Base-by-base conservation (phyloP, 2,797 vertebrate species). In the Oryzias sinensis region DNA sequence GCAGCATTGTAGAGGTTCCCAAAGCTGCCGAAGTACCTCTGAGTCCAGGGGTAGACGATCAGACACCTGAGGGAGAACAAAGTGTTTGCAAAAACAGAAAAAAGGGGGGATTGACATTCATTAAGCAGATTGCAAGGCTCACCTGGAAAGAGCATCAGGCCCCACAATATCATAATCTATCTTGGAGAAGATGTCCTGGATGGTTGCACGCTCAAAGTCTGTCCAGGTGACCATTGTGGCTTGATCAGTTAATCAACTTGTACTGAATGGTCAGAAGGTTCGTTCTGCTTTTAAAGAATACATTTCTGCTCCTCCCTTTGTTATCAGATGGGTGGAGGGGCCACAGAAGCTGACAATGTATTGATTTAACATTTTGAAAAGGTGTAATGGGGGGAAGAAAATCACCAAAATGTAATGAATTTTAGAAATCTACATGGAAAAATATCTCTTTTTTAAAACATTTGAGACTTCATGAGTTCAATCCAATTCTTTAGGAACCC, bases 41-140 rank as follows among this genome's bases (percentile, higher is more conserved):
- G 92, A 44, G 92, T 93, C 94, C 94, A 61, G 18, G 65, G 63
- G 59, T 66, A 79, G 47, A 79, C 81, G 1, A 79, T 6, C 59
- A 74, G 59, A 18, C 73, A 71, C 49, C 74, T 80, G 68, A 48
- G 27, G 22, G 42, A 11, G 17, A 33, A 17, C 29, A 51, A n/a
- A 37, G 16, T 9, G 15, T 2, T 22, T 9, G 18, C 18, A 53
- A 14, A 42, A 53, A 42, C 84, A 85, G 40, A 70, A 55, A 11
- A 37, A 37, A 9, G 6, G 33, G 33, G 33, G 11, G 33, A 37
- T 11, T 37, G 11, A 37, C 2, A 11, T 37, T 37, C 33, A 37
- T 37, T 3, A 3, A 11, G 33, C 33, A 37, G 33, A 37, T 37
- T 37, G 11, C 33, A 37, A 13, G 85, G 18, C 8, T 70, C 25